These are phyloP conservation scores for Bovichtus variegatus DNA, from an alignment of 2,797 vertebrate genomes.

Conservation along the genomic window DNA sequence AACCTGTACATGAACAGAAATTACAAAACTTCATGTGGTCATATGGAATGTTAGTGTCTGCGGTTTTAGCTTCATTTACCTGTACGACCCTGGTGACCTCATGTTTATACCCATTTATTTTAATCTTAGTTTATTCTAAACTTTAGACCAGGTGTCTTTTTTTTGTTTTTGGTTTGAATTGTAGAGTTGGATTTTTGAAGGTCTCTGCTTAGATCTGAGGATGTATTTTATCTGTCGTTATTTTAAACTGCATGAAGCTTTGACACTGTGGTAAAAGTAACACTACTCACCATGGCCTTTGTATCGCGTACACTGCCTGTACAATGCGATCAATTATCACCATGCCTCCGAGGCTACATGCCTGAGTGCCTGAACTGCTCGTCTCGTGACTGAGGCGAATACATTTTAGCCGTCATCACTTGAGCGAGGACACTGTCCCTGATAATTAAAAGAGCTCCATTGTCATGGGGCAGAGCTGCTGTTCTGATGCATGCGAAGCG, in stretches of 20 bases:
- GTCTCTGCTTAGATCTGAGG: not conserved
- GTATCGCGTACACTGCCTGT: conserved; percentile 42
- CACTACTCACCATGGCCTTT: conserved; percentile 60
- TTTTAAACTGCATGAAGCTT: conserved; percentile 19
- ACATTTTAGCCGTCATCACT: conserved; percentile 64
- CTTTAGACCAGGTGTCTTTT: not conserved
- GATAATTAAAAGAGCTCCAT: conserved; percentile 85
- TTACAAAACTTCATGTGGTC: not conserved
- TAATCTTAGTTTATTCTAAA: too few species aligned
- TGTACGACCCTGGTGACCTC: too few species aligned
- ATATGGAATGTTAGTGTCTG: too few species aligned
- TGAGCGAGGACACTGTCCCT: conserved; percentile 57
- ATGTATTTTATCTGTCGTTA: conserved; percentile 26
- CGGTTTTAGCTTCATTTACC: too few species aligned
- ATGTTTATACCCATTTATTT: too few species aligned
- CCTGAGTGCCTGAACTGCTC: conserved; percentile 61
- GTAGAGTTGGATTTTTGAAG: not conserved
- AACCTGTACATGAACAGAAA: not conserved
- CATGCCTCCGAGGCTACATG: conserved; percentile 58
- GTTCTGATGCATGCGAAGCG: conserved; percentile 52
- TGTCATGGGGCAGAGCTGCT: conserved; percentile 66
- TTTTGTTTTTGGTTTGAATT: not conserved
- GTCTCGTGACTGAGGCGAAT: conserved; percentile 46
- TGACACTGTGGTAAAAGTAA: conserved; percentile 54
- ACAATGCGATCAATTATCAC: conserved; percentile 75